These are phyloP conservation scores for Dicyrtomina minuta DNA, from an alignment of 2,888 invertebrate genomes.

Conservation along the genomic window DNA sequence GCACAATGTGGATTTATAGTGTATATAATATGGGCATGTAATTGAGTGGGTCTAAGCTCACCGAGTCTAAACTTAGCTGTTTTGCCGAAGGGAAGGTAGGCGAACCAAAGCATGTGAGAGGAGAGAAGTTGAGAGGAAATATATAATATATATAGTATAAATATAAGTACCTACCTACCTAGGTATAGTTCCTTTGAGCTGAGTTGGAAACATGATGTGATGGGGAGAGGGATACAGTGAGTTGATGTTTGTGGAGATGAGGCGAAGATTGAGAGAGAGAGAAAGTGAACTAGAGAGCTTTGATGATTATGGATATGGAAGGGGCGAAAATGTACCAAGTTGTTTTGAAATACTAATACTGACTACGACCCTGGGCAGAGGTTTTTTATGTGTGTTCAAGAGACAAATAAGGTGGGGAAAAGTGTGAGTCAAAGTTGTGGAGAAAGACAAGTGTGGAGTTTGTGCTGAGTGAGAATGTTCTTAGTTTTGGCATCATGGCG, in stretches of 20 bases:
- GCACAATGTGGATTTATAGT: neutral
- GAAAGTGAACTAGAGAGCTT: constrained; percentile 23
- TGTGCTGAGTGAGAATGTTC: constrained; percentile 21
- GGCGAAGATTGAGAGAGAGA: constrained; percentile 9
- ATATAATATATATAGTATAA: no score
- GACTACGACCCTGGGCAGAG: constrained; percentile 1
- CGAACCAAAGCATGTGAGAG: neutral
- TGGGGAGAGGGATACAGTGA: neutral
- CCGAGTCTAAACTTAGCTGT: neutral
- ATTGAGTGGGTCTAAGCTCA: no score
- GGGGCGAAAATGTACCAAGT: constrained; percentile 16
- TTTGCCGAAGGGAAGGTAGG: neutral
- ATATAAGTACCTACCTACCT: no score
- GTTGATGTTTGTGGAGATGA: constrained; percentile 20
- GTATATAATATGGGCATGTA: no score
- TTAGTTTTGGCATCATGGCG: constrained; percentile 45
- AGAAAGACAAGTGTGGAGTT: constrained; percentile 24
- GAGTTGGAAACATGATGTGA: constrained; percentile 2
- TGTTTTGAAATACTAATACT: no score
- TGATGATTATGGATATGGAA: constrained; percentile 28
- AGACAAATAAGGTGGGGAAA: neutral
- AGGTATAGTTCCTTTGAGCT: no score
- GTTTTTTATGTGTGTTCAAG: constrained; percentile 10
- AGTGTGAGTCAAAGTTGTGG: constrained; percentile 17
- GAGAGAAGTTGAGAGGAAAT: neutral